Percentiles rank a stretch among this genome's conserved stretches.
Evolutionary conservation across 1,140 invertebrate species (phyloP).

Genomic region (Leptopilina clavipes): DNA sequence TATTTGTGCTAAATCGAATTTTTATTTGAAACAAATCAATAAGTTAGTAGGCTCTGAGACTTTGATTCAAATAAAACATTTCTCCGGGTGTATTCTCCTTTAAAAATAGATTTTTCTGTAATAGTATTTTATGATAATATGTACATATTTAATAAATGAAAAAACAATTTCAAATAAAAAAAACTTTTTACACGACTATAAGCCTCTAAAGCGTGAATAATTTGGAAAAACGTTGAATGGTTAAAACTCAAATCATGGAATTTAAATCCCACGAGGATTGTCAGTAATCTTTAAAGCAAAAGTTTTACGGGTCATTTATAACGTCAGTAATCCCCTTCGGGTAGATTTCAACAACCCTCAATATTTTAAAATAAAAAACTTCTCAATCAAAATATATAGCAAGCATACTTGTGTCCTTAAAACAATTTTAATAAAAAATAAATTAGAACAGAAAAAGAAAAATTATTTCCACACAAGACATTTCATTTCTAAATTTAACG

Average conservation of each 20-base stretch:
- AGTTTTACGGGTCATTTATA: constrained; percentile 16
- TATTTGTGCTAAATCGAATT: too few species aligned
- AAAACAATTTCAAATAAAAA: not conserved
- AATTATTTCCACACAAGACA: too few species aligned
- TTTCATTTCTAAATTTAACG: too few species aligned
- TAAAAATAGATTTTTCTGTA: too few species aligned
- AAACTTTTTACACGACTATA: too few species aligned
- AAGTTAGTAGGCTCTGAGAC: too few species aligned
- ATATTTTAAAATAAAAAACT: constrained; percentile 17
- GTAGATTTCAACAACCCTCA: not conserved
- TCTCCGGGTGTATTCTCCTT: too few species aligned
- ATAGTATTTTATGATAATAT: too few species aligned
- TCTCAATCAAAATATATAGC: not conserved
- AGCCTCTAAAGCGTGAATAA: not conserved
- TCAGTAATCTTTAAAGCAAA: constrained; percentile 17
- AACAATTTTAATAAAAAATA: not conserved
- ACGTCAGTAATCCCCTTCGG: not conserved
- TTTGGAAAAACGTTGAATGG: not conserved
- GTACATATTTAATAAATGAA: too few species aligned
- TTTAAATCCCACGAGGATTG: not conserved
- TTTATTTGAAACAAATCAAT: too few species aligned
- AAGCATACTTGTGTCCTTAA: not conserved
- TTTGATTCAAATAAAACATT: too few species aligned
- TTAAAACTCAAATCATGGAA: not conserved
- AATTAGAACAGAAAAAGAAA: too few species aligned